Evolutionary conservation across 2,113 vertebrate species (phyloP), one percentile per base, ranked within the genome.

Genomic region (Charina bottae): DNA sequence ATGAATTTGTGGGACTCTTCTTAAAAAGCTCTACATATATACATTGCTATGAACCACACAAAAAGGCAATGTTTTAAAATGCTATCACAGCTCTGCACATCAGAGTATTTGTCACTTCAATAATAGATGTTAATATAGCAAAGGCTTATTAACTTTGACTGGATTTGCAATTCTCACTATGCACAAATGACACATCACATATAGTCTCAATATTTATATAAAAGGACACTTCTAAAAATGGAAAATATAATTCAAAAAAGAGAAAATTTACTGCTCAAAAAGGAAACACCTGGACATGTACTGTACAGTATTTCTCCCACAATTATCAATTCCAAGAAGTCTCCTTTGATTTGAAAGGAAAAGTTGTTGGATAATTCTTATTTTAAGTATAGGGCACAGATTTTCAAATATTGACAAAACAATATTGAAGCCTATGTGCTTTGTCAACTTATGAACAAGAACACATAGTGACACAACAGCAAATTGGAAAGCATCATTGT

Each of bases 321-420:
- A 87, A 91, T 89, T 23, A 88, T n/a, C 91, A 17, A 42, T 87
- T 90, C 90, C 88, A 93, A 68, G 1, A 58, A 91, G 2, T 1
- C 86, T 64, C 13, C 5, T 90, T 89, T 89, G 12, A 84, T 64
- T 93, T 42, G 54, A 86, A 72, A 92, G n/a, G 33, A 87, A 89
- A 90, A 62, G 17, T 49, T 8, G 58, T 54, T 60, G 87, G 54
- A 86, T 54, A 94, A 68, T 87, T 6, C 83, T 68, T 21, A 53
- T 55, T 91, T 93, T 68, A 23, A 83, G 28, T 33, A 49, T n/a
- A 93, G 28, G n/a, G 42, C 62, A 85, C 0, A 53, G 68, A 88
- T 54, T 60, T 53, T 84, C 37, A 42, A 12, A 55, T 58, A 92
- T 91, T 12, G 1, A 56, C 17, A 42, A 78, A 78, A 78, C 6